A percentile compares a stretch with the other conserved stretches of the same genome.
Evolutionary conservation across 35 echinoderm and acorn worm species (phyloP).

Genomic region (Acanthaster planci): DNA sequence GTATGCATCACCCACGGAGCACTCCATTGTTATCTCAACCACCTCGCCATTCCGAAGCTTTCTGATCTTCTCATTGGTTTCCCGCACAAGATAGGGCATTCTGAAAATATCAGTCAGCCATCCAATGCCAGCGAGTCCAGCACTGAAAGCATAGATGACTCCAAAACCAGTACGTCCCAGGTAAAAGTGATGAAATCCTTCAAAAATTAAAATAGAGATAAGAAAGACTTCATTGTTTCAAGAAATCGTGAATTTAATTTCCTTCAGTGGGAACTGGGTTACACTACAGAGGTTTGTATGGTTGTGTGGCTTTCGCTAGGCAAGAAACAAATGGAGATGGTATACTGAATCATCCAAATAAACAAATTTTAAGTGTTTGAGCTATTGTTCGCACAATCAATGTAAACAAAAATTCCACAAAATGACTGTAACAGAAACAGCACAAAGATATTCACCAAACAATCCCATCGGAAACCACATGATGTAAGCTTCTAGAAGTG

Average conservation of each 20-base stretch:
- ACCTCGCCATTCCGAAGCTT: constrained; percentile 21
- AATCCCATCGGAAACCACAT: neutral
- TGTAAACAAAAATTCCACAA: too few species aligned
- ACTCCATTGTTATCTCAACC: constrained; percentile 17
- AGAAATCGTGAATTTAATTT: too few species aligned
- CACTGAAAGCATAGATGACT: constrained; percentile 54
- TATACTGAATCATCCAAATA: too few species aligned
- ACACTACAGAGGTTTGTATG: too few species aligned
- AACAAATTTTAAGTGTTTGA: too few species aligned
- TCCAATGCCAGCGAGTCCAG: constrained; percentile 50
- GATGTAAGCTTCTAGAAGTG: neutral
- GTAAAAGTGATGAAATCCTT: constrained; percentile 74
- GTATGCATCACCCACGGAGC: constrained; percentile 55
- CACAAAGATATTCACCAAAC: neutral
- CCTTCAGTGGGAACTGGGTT: too few species aligned
- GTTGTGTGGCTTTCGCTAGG: too few species aligned
- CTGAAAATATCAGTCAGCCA: constrained; percentile 54
- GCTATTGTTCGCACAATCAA: too few species aligned
- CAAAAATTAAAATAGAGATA: neutral
- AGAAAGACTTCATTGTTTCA: too few species aligned
- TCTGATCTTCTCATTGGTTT: constrained; percentile 35
- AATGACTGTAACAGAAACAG: too few species aligned
- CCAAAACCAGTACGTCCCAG: constrained; percentile 56
- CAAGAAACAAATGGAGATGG: too few species aligned
- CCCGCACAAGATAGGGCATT: constrained; percentile 48